A percentile compares a stretch with the other conserved stretches of the same genome.
Conservation (phyloP, 2,888 invertebrate genomes). For the Cephus sareptanus region DNA sequence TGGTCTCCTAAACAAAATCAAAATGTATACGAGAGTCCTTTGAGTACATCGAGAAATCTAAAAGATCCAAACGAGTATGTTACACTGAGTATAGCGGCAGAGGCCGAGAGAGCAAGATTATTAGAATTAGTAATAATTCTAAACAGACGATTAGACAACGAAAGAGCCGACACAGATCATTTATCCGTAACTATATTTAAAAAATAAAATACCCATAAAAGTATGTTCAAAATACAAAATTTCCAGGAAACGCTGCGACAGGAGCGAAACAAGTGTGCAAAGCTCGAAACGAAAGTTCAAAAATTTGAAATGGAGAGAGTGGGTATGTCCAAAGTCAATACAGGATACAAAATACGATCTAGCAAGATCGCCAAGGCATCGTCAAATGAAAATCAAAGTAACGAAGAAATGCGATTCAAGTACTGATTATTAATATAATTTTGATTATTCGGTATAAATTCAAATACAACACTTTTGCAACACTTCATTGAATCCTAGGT, state of each 20-base stretch:
- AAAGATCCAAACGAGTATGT: conserved; percentile 52
- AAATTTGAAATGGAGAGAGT: conserved; percentile 70
- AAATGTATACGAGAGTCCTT: conserved; percentile 15
- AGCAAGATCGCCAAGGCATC: conserved; percentile 49
- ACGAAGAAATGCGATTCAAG: conserved; percentile 56
- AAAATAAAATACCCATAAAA: neutral
- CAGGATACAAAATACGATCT: conserved; percentile 54
- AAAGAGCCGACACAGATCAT: conserved; percentile 62
- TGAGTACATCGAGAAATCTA: conserved; percentile 19
- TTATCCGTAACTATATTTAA: conserved; percentile 34
- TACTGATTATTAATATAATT: neutral
- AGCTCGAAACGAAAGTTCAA: conserved; percentile 70
- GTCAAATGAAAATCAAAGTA: conserved; percentile 55
- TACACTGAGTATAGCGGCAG: conserved; percentile 70
- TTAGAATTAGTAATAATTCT: conserved; percentile 71
- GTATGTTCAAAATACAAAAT: neutral
- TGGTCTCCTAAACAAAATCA: too few relatives aligned
- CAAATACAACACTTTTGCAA: neutral
- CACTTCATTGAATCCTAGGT: conserved; percentile 45
- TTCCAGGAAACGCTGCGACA: conserved; percentile 56
- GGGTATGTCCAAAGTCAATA: conserved; percentile 54
- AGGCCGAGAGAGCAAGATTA: conserved; percentile 73
- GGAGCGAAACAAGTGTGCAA: conserved; percentile 71
- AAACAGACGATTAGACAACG: conserved; percentile 71
- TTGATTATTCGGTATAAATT: neutral